Conservation (phyloP, 2,113 vertebrate species). For the Lophius piscatorius region DNA sequence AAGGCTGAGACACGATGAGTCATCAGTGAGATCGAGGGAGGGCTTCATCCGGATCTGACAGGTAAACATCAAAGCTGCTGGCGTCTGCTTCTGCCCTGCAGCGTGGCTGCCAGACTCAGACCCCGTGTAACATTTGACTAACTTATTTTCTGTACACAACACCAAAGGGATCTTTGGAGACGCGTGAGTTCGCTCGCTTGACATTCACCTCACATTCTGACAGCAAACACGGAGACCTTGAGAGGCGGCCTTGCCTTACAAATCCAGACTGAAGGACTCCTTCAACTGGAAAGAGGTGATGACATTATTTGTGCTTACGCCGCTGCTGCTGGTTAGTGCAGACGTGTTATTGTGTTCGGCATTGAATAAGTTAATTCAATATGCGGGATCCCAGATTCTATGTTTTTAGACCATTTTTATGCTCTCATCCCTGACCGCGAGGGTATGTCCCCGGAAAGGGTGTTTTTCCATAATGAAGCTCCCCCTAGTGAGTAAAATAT, state of each 20-base stretch:
- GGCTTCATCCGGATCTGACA: conserved; percentile 19
- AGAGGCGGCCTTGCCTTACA: conserved; percentile 16
- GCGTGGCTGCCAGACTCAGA: background rate
- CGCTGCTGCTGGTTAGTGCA: background rate
- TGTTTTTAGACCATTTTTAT: no score
- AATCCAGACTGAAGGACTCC: conserved; percentile 18
- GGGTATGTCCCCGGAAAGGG: no score
- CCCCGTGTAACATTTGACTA: conserved; percentile 24
- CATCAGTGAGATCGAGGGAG: no score
- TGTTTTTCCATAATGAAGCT: no score
- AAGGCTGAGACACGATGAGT: no score
- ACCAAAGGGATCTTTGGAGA: background rate
- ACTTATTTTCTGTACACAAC: conserved; percentile 19
- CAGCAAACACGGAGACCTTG: conserved; percentile 7
- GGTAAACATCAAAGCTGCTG: conserved; percentile 24
- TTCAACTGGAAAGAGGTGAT: conserved; percentile 18
- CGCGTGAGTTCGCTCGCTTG: background rate
- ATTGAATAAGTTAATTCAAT: background rate
- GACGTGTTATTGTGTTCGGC: no score
- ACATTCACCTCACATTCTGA: conserved; percentile 31
- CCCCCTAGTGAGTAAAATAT: no score
- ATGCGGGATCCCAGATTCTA: no score
- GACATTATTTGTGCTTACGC: background rate
- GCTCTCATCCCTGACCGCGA: no score
- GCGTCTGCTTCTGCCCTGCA: conserved; percentile 35